Conservation (phyloP, 1,140 invertebrate species). For the Cecropterus lyciades region DNA sequence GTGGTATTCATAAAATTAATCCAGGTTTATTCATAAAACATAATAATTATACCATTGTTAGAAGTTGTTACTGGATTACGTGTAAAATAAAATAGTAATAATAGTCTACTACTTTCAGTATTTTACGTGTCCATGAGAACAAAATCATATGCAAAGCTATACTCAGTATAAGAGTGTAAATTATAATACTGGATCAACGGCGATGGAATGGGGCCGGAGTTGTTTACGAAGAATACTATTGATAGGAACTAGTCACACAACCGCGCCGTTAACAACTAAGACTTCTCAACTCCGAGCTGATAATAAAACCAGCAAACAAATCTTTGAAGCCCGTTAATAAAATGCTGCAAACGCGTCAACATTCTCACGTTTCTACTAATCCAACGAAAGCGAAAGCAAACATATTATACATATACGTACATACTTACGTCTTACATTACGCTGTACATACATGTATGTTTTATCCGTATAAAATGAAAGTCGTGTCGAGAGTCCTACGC, state of each 20-base stretch:
- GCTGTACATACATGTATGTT: constrained; percentile 49
- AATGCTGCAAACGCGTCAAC: constrained; percentile 31
- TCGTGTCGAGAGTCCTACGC: constrained; percentile 74
- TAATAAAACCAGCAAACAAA: constrained; percentile 31
- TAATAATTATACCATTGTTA: no score
- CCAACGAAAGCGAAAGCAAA: constrained; percentile 59
- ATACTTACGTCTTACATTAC: constrained; percentile 47
- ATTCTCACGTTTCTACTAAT: constrained; percentile 54
- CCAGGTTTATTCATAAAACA: no score
- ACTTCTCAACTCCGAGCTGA: background rate
- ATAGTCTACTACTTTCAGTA: no score
- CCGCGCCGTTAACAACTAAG: background rate
- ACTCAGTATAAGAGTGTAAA: background rate
- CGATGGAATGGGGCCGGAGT: background rate
- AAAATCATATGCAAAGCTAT: background rate
- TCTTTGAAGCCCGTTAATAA: constrained; percentile 18
- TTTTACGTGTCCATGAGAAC: background rate
- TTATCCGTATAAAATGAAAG: constrained; percentile 78
- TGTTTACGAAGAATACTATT: constrained; percentile 16
- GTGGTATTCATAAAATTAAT: no score
- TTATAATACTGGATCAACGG: background rate
- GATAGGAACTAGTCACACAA: constrained; percentile 7
- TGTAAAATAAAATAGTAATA: no score
- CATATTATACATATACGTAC: constrained; percentile 38
- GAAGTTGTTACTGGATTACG: no score